Base-by-base conservation (phyloP, 2,797 vertebrate species). In the Anas flavirostris region DNA sequence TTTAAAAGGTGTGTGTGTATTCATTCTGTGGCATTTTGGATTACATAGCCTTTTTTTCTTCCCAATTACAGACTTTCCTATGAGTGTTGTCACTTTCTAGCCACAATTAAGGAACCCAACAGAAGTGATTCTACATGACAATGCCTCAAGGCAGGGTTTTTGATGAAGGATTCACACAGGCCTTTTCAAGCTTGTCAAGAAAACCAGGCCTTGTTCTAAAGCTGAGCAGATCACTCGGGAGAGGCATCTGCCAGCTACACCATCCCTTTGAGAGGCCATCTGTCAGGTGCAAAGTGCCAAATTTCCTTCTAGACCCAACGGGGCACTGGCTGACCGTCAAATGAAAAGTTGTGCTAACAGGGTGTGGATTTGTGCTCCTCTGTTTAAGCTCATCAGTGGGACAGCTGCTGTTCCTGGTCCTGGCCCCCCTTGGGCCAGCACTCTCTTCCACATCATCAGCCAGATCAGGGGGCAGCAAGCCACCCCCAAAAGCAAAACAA, bases 51-150 rank as follows among this genome's bases (percentile, higher is more conserved):
- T 17, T 33, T 62, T 48, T 12, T 2, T 1, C 2, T 14, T 16
- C 28, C 33, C n/a, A 68, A 3, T 85, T 87, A 84, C 16, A 69
- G 67, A 9, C 12, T 80, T 89, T 48, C n/a, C 46, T 74, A 41
- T 46, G 29, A 82, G 68, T 5, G 0, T 21, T 90, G 75, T 56
- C 7, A 7, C 37, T 89, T 91, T 66, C 68, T 73, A 73, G 16
- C 35, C 43, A 72, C 37, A 69, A 50, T 73, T 78, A 80, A 78
- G 59, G 75, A 72, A 80, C 16, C 44, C 41, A 86, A 58, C 72
- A 94, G 73, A 73, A 91, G 58, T 59, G 82, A 95, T 89, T 95
- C 90, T 96, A 92, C 88, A 93, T 69, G 76, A 95, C 88, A 94
- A 94, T 86, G 86, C 86, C 91, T 93, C 53, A 81, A 95, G 93